These are phyloP conservation scores for Chiloscyllium punctatum DNA, from an alignment of 2,797 vertebrate species.

Conservation along the genomic window DNA sequence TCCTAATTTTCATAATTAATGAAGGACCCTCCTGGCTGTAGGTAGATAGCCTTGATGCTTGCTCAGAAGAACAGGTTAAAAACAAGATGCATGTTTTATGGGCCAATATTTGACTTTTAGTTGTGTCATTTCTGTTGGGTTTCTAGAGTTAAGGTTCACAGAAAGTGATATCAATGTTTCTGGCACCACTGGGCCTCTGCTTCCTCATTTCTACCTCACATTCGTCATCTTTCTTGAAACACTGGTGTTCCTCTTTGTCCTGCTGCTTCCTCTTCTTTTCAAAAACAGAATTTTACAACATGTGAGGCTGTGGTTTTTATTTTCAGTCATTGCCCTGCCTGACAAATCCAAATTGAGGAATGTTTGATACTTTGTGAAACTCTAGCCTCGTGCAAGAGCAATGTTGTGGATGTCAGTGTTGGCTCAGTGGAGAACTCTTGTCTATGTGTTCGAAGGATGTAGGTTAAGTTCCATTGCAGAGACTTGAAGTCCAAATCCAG, in stretches of 20 bases:
- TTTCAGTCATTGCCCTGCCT: too few relatives aligned
- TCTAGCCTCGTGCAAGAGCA: not conserved
- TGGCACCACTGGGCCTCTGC: not conserved
- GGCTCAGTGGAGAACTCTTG: not conserved
- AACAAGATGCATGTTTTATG: not conserved
- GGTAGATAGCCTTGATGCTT: not conserved
- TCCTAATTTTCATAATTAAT: not conserved
- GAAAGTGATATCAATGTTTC: not conserved
- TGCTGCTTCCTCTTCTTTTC: too few relatives aligned
- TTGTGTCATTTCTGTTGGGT: not conserved
- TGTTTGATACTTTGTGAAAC: not conserved
- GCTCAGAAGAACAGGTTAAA: not conserved
- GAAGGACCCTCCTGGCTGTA: not conserved
- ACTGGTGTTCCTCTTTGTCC: too few relatives aligned
- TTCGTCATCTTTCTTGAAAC: not conserved
- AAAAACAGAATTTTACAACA: too few relatives aligned
- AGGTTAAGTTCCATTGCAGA: not conserved
- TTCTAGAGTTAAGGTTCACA: not conserved
- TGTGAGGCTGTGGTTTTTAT: too few relatives aligned
- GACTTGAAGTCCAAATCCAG: not conserved
- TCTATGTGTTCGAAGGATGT: too few relatives aligned
- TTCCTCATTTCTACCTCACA: not conserved
- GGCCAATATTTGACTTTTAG: not conserved
- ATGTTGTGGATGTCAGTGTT: not conserved
- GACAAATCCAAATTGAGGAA: too few relatives aligned